Base-by-base conservation (phyloP, 2,888 invertebrate species). In the Lomographa bimaculata region DNA sequence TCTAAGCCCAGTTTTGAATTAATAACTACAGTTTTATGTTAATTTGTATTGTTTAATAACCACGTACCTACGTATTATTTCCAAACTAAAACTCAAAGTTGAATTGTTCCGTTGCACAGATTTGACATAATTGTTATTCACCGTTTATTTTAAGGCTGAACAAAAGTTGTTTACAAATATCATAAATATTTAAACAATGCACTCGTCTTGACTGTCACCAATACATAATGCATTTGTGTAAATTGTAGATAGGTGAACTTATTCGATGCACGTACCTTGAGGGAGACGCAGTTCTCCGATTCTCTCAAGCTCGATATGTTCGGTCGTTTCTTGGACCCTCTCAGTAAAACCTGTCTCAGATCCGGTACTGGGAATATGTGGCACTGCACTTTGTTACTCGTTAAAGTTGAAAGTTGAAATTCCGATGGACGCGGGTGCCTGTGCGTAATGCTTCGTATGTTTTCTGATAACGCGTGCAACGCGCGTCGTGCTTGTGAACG, bases 211-310 rank as follows among this genome's bases (percentile, higher is more conserved):
- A 52, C 53, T 60, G 66, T 52, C 53, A 60, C 58, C 47, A 55
- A 73, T 75, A 67, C 64, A 76, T 72, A 60, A 73, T 69, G 49
- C 57, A 70, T 64, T 55, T 56, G 63, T 63, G 58, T 54, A 60
- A 64, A 64, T 60, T 59, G 50, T 56, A 65, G 40, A 57, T 63
- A 30, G 25, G 18, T 26, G 55, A 56, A 58, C 60, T 58, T 59
- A 66, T 60, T 62, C 57, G 34, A 59, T 66, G 64, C 50, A 54
- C 48, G 30, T 79, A 84, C 85, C 83, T 85, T 85, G 85, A 78
- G 72, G 71, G 64, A 71, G 74, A 71, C 69, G 65, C 66, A 61
- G 63, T n/a, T 57, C 63, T 48, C 57, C 50, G 49, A 52, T 60
- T 64, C 26, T 33, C 28, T 12, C 29, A 17, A 12, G 12, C 18